Conservation (phyloP, 2,797 vertebrate species). For the Chrysocyon brachyurus region DNA sequence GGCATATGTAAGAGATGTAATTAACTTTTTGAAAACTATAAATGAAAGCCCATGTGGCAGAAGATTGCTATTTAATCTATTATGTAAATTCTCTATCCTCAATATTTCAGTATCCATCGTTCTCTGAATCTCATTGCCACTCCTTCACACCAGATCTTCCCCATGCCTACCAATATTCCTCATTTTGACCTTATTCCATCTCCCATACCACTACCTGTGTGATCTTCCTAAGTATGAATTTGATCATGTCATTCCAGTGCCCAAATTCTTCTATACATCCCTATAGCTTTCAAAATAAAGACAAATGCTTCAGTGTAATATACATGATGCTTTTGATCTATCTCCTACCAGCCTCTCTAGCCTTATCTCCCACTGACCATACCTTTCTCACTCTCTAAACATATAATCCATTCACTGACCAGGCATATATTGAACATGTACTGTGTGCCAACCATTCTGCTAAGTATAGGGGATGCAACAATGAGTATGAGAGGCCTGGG, state of each 20-base stretch:
- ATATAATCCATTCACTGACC: background rate
- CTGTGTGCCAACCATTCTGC: background rate
- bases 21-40: conserved; percentile 56
- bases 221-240: conserved; percentile 35
- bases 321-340: background rate
- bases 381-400: background rate
- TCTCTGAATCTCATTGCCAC: background rate
- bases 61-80: conserved; percentile 35
- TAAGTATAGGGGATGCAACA: background rate
- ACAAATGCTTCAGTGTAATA: conserved; percentile 7
- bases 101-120: conserved; percentile 3
- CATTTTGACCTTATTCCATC: background rate
- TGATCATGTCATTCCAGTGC: background rate
- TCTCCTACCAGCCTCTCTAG: background rate
- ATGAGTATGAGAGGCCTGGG: background rate
- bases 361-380: background rate
- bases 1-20: conserved; percentile 48
- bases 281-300: conserved; percentile 48
- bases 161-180: background rate
- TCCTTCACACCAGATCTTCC: background rate
- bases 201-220: background rate
- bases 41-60: conserved; percentile 47
- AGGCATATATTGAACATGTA: background rate
- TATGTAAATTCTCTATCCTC: conserved; percentile 9
- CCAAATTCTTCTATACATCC: background rate